Evolutionary conservation across 2,888 invertebrate species (phyloP), one percentile per base, ranked within the genome.

Genomic region (Apodemia mormo): DNA sequence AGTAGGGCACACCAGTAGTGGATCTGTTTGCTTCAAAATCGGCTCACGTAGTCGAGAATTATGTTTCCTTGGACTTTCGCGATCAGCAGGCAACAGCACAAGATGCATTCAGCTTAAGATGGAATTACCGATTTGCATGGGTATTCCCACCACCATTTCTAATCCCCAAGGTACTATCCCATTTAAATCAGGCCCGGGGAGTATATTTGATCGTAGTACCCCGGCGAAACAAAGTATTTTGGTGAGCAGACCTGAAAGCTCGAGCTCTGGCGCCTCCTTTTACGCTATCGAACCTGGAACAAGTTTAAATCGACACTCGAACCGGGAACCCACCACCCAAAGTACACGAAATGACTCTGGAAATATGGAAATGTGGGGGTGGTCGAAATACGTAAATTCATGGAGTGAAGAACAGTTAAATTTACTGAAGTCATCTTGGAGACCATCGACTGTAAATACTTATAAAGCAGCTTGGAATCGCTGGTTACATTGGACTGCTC

Each of bases 291-390:
- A n/a, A n/a, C n/a, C n/a, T n/a, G n/a, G n/a, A n/a, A n/a, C n/a
- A n/a, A n/a, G n/a, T n/a, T n/a, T n/a, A n/a, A n/a, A n/a, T n/a
- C n/a, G n/a, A n/a, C n/a, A n/a, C n/a, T n/a, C n/a, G n/a, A n/a
- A n/a, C n/a, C n/a, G n/a, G n/a, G n/a, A n/a, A n/a, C n/a, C n/a
- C n/a, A n/a, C n/a, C n/a, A n/a, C n/a, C n/a, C n/a, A n/a, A n/a
- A n/a, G n/a, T n/a, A n/a, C n/a, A n/a, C n/a, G n/a, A n/a, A n/a
- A n/a, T n/a, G 72, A 56, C 29, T 4, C 52, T 77, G 40, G 73
- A 74, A 43, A 71, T 74, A 12, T 76, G 76, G 78, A 76, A 70
- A 67, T 72, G 69, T 75, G 73, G 73, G 75, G 74, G 73, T 77
- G 75, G 75, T 56, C 68, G 2, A 52, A 69, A 33, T 56, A 40